A percentile compares a stretch with the other conserved stretches of the same genome.
These are phyloP conservation scores for Plagiodera versicolora DNA, from an alignment of 2,888 invertebrate genomes.

Conservation along the genomic window DNA sequence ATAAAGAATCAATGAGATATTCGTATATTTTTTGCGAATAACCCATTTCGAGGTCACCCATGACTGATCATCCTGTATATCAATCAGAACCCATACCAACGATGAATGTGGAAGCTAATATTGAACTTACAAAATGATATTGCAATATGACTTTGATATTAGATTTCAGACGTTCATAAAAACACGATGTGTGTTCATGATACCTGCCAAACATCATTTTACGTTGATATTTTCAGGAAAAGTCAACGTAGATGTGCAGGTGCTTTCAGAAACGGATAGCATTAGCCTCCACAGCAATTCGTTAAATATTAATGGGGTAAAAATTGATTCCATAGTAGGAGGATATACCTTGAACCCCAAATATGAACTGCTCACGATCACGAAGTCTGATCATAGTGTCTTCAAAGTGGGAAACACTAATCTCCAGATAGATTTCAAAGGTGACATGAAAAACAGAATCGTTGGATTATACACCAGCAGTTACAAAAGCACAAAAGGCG, in stretches of 20 bases:
- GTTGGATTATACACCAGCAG: slow-evolving; percentile 74
- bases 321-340: slow-evolving; percentile 38
- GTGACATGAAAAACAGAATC: slow-evolving; percentile 66
- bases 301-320: slow-evolving; percentile 57
- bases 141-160: too few species aligned
- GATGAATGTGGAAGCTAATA: too few species aligned
- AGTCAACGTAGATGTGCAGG: slow-evolving; percentile 57
- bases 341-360: slow-evolving; percentile 35
- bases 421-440: slow-evolving; percentile 64
- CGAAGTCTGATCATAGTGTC: slow-evolving; percentile 27
- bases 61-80: too few species aligned
- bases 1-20: too few species aligned
- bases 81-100: too few species aligned
- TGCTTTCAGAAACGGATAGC: slow-evolving; percentile 53
- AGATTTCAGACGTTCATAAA: too few species aligned
- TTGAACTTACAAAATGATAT: too few species aligned
- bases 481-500: slow-evolving; percentile 55
- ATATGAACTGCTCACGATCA: slow-evolving; percentile 44
- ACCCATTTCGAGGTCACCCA: too few species aligned
- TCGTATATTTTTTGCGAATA: too few species aligned
- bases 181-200: too few species aligned
- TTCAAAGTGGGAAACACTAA: slow-evolving; percentile 52
- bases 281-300: slow-evolving; percentile 66
- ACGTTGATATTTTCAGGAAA: slow-evolving; percentile 36
- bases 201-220: too few species aligned